These are phyloP conservation scores for Lasioglossum figueresi DNA, from an alignment of 2,888 invertebrate genomes.

Conservation along the genomic window DNA sequence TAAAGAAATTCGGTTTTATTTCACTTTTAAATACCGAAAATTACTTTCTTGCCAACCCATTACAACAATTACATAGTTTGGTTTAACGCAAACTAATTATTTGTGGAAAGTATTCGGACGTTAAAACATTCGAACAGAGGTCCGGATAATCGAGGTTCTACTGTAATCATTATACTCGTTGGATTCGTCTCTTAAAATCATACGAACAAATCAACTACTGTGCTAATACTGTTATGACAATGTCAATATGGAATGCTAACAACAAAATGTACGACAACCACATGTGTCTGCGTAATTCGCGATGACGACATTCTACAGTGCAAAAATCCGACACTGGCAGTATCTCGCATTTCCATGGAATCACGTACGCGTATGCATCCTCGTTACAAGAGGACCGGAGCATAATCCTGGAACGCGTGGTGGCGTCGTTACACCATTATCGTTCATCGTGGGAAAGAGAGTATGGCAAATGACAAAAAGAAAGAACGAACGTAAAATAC, in stretches of 20 bases:
- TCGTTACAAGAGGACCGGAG: not conserved
- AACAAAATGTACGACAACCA: not conserved
- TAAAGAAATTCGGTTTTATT: no score
- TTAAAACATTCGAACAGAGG: no score
- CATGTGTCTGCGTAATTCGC: not conserved
- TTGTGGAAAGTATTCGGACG: no score
- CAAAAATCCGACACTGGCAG: not conserved
- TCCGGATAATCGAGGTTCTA: no score
- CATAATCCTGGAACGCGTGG: constrained; percentile 17
- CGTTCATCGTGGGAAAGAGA: not conserved
- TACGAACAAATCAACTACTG: not conserved
- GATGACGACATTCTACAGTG: not conserved
- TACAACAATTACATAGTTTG: no score
- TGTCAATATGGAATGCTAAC: not conserved
- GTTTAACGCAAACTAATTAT: no score
- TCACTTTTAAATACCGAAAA: no score
- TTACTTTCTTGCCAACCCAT: no score
- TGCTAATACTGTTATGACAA: not conserved
- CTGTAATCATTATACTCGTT: not conserved
- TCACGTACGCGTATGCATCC: constrained; percentile 29
- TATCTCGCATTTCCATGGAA: constrained; percentile 9
- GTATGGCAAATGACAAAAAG: not conserved
- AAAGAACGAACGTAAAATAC: not conserved
- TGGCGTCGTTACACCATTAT: constrained; percentile 9
- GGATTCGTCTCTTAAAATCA: not conserved